A percentile compares a stretch with the other conserved stretches of the same genome.
Conservation (phyloP, 1,140 invertebrate genomes). For the Gryon sp. region DNA sequence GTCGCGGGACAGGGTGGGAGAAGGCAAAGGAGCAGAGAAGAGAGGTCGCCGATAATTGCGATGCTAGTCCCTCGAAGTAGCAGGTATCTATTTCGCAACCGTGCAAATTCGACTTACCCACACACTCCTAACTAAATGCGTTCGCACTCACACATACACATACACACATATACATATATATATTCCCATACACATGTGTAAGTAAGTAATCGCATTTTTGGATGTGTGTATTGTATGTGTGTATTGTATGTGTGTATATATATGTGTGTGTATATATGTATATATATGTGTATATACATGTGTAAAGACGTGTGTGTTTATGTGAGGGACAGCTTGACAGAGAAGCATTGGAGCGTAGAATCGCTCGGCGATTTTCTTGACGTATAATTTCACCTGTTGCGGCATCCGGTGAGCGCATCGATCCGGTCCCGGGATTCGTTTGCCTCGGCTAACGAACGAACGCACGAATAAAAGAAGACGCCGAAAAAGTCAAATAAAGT, state of each 20-base stretch:
- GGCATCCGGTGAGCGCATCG: slow-evolving; percentile 68
- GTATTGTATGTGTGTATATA: neutral
- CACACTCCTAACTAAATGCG: no score
- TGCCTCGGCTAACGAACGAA: slow-evolving; percentile 55
- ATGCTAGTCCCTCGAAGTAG: slow-evolving; percentile 48
- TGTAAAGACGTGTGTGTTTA: neutral
- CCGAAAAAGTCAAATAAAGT: slow-evolving; percentile 48
- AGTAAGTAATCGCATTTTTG: no score
- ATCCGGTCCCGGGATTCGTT: slow-evolving; percentile 65
- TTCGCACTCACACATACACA: slow-evolving; percentile 12
- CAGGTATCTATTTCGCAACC: slow-evolving; percentile 62
- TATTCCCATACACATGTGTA: no score
- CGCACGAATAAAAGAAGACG: no score
- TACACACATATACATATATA: neutral
- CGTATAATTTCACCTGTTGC: slow-evolving; percentile 72
- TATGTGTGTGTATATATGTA: no score
- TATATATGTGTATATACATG: slow-evolving; percentile 1
- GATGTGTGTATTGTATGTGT: no score
- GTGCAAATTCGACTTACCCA: slow-evolving; percentile 57
- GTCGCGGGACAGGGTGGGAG: neutral
- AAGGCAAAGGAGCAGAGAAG: slow-evolving; percentile 1
- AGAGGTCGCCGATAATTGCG: slow-evolving; percentile 53
- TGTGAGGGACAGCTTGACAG: slow-evolving; percentile 58
- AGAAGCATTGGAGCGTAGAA: slow-evolving; percentile 47
- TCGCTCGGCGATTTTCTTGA: slow-evolving; percentile 68